Base-by-base conservation (phyloP, 2,113 vertebrate species). In the Caranx ignobilis region DNA sequence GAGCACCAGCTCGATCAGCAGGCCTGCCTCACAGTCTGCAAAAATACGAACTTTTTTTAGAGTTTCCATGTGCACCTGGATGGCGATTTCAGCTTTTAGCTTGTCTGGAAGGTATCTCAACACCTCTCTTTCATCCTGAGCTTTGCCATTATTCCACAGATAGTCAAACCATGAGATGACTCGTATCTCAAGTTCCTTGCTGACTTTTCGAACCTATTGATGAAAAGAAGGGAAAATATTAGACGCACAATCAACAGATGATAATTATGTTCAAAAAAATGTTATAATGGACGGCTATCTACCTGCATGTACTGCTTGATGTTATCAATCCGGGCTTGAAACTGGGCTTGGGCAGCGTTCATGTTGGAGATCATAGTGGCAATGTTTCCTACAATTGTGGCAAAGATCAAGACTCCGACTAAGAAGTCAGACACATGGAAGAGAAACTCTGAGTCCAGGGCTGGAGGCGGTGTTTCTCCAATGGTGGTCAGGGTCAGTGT, bases 331-430 rank as follows among this genome's bases (percentile, higher is more conserved):
- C 94, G 95, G 31, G 96, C 68, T 87, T 99, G 98, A 89, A 98
- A 99, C 85, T 99, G 96, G 2, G 98, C 96, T 91, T 97, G 95
- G 55, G 97, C 97, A 2, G 98, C 98, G 62, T 98, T 99, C 97
- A 99, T 99, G 82, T 99, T 99, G 84, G 97, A 98, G 88, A 99
- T 99, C 98, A 99, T 99, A 55, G 98, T 98, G 63, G 97, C 97
- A 5, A 99, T 97, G 0, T 99, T 99, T 93, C 98, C 98, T 19
- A 99, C 98, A 21, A 99, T 99, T 75, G 98, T 99, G 84, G 98
- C 98, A 3, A 99, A 99, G 91, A 99, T 97, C 88, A 99, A 85
- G 50, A 99, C 97, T 52, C 98, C 98, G 18, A 99, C 97, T 81
- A 99, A 91, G 85, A 99, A 99, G 88, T 99, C 98, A 15, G 93